Evolutionary conservation across 2,888 invertebrate genomes (phyloP).

Genomic region (Proisotoma minuta): DNA sequence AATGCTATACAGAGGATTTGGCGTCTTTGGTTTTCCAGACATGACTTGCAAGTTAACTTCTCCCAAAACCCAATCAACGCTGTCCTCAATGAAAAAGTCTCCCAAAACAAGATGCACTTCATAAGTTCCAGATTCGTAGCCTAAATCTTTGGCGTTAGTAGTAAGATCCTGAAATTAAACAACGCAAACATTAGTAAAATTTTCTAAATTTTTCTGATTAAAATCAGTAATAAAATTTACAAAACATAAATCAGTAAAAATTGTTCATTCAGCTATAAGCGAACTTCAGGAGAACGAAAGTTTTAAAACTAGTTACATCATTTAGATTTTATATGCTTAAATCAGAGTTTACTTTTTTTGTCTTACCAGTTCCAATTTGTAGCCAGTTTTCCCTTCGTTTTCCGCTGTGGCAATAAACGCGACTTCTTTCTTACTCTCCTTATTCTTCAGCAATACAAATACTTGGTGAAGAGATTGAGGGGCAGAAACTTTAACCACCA

Average conservation of each 20-base stretch:
- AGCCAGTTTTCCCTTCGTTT: constrained; percentile 52
- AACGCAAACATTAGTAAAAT: neutral
- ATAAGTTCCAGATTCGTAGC: constrained; percentile 70
- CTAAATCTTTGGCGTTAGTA: constrained; percentile 71
- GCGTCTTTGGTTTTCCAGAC: constrained; percentile 51
- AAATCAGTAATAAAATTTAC: too few relatives aligned
- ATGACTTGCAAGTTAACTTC: constrained; percentile 70
- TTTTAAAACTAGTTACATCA: constrained; percentile 34
- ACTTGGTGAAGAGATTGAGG: constrained; percentile 66
- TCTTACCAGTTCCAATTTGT: constrained; percentile 84
- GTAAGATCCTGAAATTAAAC: constrained; percentile 63
- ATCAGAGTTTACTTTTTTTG: neutral
- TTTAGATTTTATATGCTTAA: neutral
- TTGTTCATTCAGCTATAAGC: constrained; percentile 6
- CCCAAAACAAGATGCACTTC: constrained; percentile 80
- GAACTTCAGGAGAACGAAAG: constrained; percentile 43
- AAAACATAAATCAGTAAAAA: constrained; percentile 12
- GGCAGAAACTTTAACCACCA: constrained; percentile 51
- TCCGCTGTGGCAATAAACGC: constrained; percentile 92
- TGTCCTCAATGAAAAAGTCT: constrained; percentile 83
- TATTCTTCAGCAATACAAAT: constrained; percentile 72
- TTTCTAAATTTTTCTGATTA: too few relatives aligned
- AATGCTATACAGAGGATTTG: constrained; percentile 47
- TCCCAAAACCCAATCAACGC: constrained; percentile 80
- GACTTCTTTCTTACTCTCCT: constrained; percentile 69